Evolutionary conservation across 1,140 invertebrate species (phyloP).

Genomic region (Xylocopa sonorina): DNA sequence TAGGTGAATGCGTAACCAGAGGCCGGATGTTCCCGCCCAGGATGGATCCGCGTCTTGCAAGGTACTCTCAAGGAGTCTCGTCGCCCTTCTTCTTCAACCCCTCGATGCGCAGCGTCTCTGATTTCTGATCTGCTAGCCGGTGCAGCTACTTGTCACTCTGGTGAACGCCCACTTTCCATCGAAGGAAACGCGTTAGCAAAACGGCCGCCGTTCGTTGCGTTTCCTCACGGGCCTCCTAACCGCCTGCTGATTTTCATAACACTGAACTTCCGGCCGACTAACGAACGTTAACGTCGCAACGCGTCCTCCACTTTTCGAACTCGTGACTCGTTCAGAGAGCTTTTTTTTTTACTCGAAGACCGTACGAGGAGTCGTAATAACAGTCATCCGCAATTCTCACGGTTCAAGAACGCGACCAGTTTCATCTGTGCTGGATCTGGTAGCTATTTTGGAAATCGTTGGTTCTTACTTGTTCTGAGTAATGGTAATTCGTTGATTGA

Average conservation of each 20-base stretch:
- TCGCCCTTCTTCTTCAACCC: slow-evolving; percentile 65
- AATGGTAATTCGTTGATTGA: too few species aligned
- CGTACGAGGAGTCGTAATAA: not conserved
- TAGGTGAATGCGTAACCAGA: slow-evolving; percentile 78
- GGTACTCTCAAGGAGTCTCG: slow-evolving; percentile 71
- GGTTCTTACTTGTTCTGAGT: not conserved
- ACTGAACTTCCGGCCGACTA: slow-evolving; percentile 78
- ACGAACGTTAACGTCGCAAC: slow-evolving; percentile 67
- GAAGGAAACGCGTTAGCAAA: slow-evolving; percentile 27
- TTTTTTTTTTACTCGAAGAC: not conserved
- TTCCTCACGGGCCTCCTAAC: slow-evolving; percentile 33
- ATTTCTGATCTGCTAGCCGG: slow-evolving; percentile 80
- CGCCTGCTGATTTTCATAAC: slow-evolving; percentile 78
- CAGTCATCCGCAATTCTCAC: slow-evolving; percentile 5
- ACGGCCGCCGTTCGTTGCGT: slow-evolving; percentile 74
- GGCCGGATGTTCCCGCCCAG: slow-evolving; percentile 81
- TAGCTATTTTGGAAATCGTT: not conserved
- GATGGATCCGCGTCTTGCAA: slow-evolving; percentile 76
- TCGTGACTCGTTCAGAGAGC: slow-evolving; percentile 22
- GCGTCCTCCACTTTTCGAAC: not conserved
- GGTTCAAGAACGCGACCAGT: not conserved
- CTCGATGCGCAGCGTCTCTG: slow-evolving; percentile 74
- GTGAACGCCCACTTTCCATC: slow-evolving; percentile 60
- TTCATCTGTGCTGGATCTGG: not conserved
- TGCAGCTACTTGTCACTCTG: slow-evolving; percentile 78